Evolutionary conservation across 92 coral and sea anemone species (phyloP), one percentile per base, ranked within the genome.

Genomic region (Actinostola sp.): DNA sequence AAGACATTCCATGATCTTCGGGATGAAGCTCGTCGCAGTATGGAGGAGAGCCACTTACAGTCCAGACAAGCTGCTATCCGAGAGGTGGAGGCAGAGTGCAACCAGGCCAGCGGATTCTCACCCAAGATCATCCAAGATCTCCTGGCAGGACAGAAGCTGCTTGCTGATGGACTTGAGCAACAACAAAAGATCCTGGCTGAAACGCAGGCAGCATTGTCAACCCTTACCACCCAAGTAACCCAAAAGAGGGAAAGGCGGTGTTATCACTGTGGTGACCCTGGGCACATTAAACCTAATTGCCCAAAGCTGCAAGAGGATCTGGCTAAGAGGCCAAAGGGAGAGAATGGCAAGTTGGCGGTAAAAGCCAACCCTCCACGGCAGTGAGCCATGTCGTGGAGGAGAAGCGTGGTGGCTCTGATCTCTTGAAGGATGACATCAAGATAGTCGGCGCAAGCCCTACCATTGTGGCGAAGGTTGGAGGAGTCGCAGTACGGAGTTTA

Each of bases 311-410:
- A 44, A 38, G 33, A 39, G 27, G 39, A 30, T 0, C 17, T 2
- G 32, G 29, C n/a, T 17, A 38, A 30, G 33, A 26, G 63, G 28
- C 43, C 35, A 0, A 0, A 42, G 46, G 51, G 51, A 25, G 29
- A 34, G 24, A 27, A 61, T 17, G 41, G 67, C 34, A 38, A 31
- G 66, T 27, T 16, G 48, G 66, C 66, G 54, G 61, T 44, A 70
- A 79, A 79, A 72, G 50, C 5, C 77, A 31, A 33, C 31, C 38
- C 84, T 71, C 78, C 71, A 38, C 38, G 51, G 73, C 77, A 70
- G 66, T 70, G 84, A 79, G 78, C 78, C 78, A 6, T 13, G 73
- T 78, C 55, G 31, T 60, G 71, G 78, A 62, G 78, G 65, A 61
- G 26, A 54, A 23, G 19, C 49, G 52, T 58, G 50, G 72, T 71